Evolutionary conservation across 2,113 vertebrate genomes (phyloP), one percentile per base, ranked within the genome.

Genomic region (Proteles cristata): DNA sequence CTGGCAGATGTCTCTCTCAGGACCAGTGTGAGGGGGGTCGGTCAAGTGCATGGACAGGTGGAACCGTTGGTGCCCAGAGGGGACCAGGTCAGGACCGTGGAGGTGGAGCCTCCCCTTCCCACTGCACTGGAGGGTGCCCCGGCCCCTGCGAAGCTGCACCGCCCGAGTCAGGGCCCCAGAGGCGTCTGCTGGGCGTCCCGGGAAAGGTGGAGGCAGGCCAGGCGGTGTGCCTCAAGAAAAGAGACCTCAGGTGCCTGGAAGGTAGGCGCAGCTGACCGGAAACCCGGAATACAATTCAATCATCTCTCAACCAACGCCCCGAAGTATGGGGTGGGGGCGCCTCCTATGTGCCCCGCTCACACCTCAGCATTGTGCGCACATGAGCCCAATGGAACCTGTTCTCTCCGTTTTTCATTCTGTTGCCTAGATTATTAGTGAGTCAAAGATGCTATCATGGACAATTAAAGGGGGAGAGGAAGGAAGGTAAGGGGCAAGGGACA

Each of bases 341-440:
- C 45, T 79, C 76, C 19, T 11, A 0, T 9, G 31, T 35, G 65
- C 12, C 31, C 23, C 0, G 11, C 0, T 12, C 23, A 5, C 6
- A 8, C 63, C 15, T 11, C 5, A 15, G 4, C 28, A 15, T 58
- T 17, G 55, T 9, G 0, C 17, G 5, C 12, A 12, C 2, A 0
- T 12, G 45, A 53, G 35, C 15, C 7, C 0, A 28, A 39, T 16
- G 5, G 50, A 80, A 8, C 61, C 63, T 23, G 25, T 12, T n/a
- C 16, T 55, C 25, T 7, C 21, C 4, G 7, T 1, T 5, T 35
- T 66, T 31, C 45, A 17, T 28, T 81, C 48, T 31, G 7, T 28
- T 3, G 12, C 71, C 31, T 1, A 23, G 11, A 39, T 39, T 19
- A 79, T 19, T 35, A 50, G 43, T 26, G 43, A 7, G 73, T 43